Evolutionary conservation across 1,140 invertebrate species (phyloP), one percentile per base, ranked within the genome.

Genomic region (Euwallacea fornicatus): DNA sequence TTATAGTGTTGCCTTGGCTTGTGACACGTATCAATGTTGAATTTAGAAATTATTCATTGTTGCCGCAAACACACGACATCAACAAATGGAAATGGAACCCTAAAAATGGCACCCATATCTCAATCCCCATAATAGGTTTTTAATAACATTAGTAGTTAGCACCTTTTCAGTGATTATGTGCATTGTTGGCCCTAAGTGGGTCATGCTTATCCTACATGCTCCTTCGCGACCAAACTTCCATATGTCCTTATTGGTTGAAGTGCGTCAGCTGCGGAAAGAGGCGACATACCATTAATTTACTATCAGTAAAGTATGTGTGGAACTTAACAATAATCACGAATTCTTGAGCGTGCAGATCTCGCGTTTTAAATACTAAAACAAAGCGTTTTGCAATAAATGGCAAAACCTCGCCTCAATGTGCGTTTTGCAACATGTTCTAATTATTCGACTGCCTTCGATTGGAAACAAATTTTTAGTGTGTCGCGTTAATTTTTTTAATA

Each of bases 351-450:
- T 33, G 21, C 21, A 33, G 21, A 33, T 33, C 21, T 33, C 46
- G 9, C 46, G 46, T 15, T 58, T 58, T 58, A 58, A 15, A 58
- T 58, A 16, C 21, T 58, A 8, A 58, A 58, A 10, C 55, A 11
- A 50, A 50, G 9, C 46, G 9, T 50, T 10, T 58, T 21, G 55
- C 55, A 58, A 58, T 10, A 58, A 58, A 16, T 58, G n/a, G 16
- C 10, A 10, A 33, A 58, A 58, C 55, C 55, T 58, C 16, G 55
- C 16, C 55, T 15, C 9, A 50, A 50, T 50, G 46, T 50, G 46
- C n/a, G 16, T 58, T 58, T 58, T 58, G 55, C 55, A 58, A 58
- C 21, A 33, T 58, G 16, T 58, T 58, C 55, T 58, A 58, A 58
- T 58, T 58, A 58, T 10, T 13, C 55, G 13, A 58, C 21, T 41